Conservation (phyloP, 2,888 invertebrate genomes). For the Apodemia zela region DNA sequence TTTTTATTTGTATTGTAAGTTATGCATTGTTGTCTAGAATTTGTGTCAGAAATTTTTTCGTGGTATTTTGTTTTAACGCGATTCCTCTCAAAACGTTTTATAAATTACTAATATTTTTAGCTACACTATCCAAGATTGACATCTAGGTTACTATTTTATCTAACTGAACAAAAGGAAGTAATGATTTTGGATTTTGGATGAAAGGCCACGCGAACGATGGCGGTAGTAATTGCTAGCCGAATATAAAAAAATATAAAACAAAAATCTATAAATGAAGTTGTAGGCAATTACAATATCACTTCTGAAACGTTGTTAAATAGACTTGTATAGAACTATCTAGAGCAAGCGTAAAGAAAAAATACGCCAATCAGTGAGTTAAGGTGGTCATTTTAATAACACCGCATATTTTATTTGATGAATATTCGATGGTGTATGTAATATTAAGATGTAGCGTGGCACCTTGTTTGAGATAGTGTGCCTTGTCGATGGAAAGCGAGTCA, state of each 20-base stretch:
- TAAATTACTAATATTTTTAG: too few species aligned
- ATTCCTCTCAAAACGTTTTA: too few species aligned
- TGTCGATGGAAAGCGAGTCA: slow-evolving; percentile 74
- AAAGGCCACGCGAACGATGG: too few species aligned
- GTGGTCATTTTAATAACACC: slow-evolving; percentile 2
- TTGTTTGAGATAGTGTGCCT: slow-evolving; percentile 29
- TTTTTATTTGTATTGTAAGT: too few species aligned
- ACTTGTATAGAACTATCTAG: not conserved
- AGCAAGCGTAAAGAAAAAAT: not conserved
- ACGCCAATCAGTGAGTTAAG: not conserved
- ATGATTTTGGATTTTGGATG: too few species aligned
- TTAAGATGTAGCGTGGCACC: slow-evolving; percentile 23
- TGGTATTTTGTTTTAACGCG: too few species aligned
- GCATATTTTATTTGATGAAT: slow-evolving; percentile 4
- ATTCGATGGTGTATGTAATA: slow-evolving; percentile 8
- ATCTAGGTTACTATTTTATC: too few species aligned
- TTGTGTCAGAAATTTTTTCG: too few species aligned
- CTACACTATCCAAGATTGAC: too few species aligned
- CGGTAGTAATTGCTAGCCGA: too few species aligned
- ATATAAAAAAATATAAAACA: not conserved
- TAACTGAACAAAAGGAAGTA: too few species aligned
- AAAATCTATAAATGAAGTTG: not conserved
- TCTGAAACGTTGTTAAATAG: not conserved
- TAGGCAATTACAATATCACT: not conserved
- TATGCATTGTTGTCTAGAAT: too few species aligned